A percentile compares a stretch with the other conserved stretches of the same genome.
Conservation (phyloP, 2,797 vertebrate species). For the Coendou prehensilis region DNA sequence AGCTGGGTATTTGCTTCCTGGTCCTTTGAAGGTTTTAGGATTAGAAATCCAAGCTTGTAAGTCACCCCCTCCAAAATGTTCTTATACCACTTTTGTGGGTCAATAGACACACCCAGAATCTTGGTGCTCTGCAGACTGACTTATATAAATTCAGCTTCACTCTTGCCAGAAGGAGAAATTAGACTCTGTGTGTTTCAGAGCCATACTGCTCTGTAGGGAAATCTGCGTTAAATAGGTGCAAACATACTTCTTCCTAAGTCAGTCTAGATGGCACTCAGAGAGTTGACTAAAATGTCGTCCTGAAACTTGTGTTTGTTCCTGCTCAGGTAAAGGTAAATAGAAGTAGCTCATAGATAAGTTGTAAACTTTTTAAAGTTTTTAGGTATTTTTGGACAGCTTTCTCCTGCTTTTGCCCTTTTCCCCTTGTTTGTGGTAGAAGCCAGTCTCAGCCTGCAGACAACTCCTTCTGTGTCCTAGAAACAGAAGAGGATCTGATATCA, state of each 20-base stretch:
- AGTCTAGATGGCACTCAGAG: slow-evolving; percentile 24
- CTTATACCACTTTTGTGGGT: background rate
- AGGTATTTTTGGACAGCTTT: background rate
- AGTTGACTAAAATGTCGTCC: slow-evolving; percentile 9
- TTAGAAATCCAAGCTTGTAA: slow-evolving; percentile 53
- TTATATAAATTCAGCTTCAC: slow-evolving; percentile 38
- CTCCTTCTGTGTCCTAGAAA: background rate
- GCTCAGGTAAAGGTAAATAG: slow-evolving; percentile 11
- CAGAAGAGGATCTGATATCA: background rate
- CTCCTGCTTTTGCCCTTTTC: slow-evolving; percentile 34
- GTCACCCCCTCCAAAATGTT: background rate
- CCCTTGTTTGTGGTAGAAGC: background rate
- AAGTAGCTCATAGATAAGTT: slow-evolving; percentile 6
- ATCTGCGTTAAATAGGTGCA: background rate
- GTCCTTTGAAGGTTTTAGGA: slow-evolving; percentile 50
- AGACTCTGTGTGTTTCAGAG: slow-evolving; percentile 50
- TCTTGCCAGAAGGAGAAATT: slow-evolving; percentile 6
- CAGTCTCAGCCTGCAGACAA: background rate
- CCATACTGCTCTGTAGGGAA: background rate
- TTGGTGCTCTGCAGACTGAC: slow-evolving; percentile 38
- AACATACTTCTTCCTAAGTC: slow-evolving; percentile 1
- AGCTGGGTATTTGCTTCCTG: slow-evolving; percentile 32
- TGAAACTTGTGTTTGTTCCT: slow-evolving; percentile 41
- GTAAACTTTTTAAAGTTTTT: slow-evolving; percentile 35
- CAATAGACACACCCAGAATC: background rate